A percentile compares a stretch with the other conserved stretches of the same genome.
These are phyloP conservation scores for Acridotheres tristis DNA, from an alignment of 2,797 vertebrate species.

Conservation along the genomic window DNA sequence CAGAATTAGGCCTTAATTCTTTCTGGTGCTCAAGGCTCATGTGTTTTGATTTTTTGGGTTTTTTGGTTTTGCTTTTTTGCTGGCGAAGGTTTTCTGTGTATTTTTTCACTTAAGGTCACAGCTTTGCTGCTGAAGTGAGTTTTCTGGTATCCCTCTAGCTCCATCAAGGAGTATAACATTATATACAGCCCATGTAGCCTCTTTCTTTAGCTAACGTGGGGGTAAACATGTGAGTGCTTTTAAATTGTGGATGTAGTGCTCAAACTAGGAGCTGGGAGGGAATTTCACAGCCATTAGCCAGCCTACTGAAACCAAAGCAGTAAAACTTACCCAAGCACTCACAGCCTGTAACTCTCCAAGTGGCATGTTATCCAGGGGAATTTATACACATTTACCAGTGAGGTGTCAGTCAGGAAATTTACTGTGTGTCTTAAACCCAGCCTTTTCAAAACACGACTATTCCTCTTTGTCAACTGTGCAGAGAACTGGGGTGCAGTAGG, in stretches of 20 bases:
- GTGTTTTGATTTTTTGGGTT: too few species aligned
- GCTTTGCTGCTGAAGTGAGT: neutral
- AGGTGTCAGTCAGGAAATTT: slow-evolving; percentile 13
- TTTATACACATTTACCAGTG: neutral
- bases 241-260: neutral
- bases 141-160: neutral
- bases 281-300: slow-evolving; percentile 34
- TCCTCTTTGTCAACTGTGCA: neutral
- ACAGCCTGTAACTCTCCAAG: neutral
- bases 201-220: neutral
- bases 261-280: neutral
- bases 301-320: neutral
- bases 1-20: neutral
- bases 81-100: neutral
- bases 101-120: neutral
- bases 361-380: neutral
- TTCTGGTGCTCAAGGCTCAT: neutral
- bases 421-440: neutral
- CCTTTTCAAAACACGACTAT: neutral
- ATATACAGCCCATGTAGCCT: neutral
- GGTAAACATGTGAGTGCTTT: neutral
- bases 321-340: slow-evolving; percentile 2
- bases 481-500: neutral
- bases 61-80: neutral
- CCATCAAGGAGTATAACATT: neutral